These are phyloP conservation scores for Yponomeuta cagnagella DNA, from an alignment of 2,888 invertebrate genomes.

Conservation along the genomic window DNA sequence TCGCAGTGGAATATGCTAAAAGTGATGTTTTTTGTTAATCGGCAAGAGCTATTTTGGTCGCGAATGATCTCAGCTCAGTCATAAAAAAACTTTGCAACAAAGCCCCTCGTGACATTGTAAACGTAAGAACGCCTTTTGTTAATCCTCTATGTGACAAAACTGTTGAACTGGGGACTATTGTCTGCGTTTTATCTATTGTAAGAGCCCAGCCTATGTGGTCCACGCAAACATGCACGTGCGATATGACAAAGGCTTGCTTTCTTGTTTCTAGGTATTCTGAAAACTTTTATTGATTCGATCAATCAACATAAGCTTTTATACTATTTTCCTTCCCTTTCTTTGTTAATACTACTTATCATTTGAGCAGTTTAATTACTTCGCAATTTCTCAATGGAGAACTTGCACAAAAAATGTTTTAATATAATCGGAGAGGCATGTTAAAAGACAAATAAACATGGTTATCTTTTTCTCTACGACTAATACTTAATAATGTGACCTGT, in stretches of 20 bases:
- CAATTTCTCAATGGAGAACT: too few species aligned
- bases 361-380: too few species aligned
- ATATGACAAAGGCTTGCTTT: conserved; percentile 24
- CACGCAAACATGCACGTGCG: conserved; percentile 51
- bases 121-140: conserved; percentile 18
- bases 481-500: too few species aligned
- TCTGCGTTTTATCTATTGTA: conserved; percentile 26
- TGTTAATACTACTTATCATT: too few species aligned
- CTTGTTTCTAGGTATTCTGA: conserved; percentile 21
- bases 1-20: not conserved
- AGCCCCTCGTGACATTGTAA: conserved; percentile 17
- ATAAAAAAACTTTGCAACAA: conserved; percentile 25
- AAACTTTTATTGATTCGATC: too few species aligned
- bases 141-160: conserved; percentile 5
- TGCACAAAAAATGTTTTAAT: too few species aligned
- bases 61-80: conserved; percentile 29
- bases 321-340: too few species aligned
- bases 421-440: too few species aligned
- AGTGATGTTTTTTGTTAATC: conserved; percentile 22
- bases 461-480: too few species aligned
- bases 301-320: too few species aligned
- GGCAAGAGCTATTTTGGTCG: conserved; percentile 40
- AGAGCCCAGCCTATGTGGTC: conserved; percentile 32
- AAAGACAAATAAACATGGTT: too few species aligned
- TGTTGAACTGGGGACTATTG: not conserved